Base-by-base conservation (phyloP, 1,140 invertebrate species). In the Pseudomyrmex gracilis region DNA sequence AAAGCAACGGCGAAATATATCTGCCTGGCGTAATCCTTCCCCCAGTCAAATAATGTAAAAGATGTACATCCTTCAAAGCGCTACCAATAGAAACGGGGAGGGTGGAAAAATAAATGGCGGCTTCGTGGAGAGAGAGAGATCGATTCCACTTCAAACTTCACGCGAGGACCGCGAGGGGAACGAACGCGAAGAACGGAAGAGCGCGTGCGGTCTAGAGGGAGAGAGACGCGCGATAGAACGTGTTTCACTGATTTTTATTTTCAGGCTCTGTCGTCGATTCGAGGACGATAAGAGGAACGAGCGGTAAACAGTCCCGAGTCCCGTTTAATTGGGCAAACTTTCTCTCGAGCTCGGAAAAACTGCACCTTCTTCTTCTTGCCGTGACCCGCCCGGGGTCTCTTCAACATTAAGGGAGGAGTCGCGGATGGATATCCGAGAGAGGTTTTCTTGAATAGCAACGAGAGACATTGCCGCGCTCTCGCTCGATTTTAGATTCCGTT, bases 401-500 rank as follows among this genome's bases (percentile, higher is more conserved):
- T 22, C 43, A 34, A 34, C 34, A 34, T 34, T 34, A 34, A 34
- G 34, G 17, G 47, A 43, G 53, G 12, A 12, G 34, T 20, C 49
- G 49, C 49, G 49, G 71, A 80, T 78, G 80, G 67, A 90, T 87
- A 89, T 80, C 63, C 85, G 71, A 34, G 55, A 34, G 55, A 20
- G 83, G 74, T 87, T 90, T 61, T 57, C 51, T 49, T 87, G 89
- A 90, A 90, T 88, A 86, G 85, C 73, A 90, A 90, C 86, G 78
- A 88, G 78, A 88, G 76, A 64, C 85, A 71, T 78, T 63, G 67
- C 68, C 34, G 34, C 67, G 49, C 61, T 34, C 51, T 34, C 43
- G 64, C 70, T 85, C 78, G 88, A 90, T 86, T 90, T 90, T 88
- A 90, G 76, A 90, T 90, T 90, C 88, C 82, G 60, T 82, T 71